phyloP scores from a whole-genome alignment of 2,797 vertebrate genomes.

The Agapornis canus region DNA sequence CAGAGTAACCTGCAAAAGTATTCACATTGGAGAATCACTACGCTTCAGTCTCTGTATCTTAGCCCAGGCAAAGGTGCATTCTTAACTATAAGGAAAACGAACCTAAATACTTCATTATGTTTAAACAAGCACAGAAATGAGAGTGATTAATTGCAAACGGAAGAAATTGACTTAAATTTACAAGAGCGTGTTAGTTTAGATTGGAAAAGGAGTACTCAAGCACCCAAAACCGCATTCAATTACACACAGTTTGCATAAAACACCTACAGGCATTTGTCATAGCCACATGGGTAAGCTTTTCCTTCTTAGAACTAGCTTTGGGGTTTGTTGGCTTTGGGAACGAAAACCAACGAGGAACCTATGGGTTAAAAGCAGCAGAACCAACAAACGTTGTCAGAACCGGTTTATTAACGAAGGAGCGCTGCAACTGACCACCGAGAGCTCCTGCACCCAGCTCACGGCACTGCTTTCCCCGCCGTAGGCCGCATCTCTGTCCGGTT shows the following conservation, averaged over 20 bases:
- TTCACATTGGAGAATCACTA: background rate
- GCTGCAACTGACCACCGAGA: background rate
- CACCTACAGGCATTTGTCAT: background rate
- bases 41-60: accelerated
- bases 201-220: background rate
- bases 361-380: background rate
- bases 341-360: background rate
- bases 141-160: background rate
- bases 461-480: background rate
- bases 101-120: accelerated
- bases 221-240: background rate
- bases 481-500: accelerated
- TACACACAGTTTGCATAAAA: background rate
- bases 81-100: background rate
- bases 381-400: accelerated
- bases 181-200: accelerated
- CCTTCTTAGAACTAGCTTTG: background rate
- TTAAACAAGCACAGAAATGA: background rate
- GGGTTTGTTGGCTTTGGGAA: background rate
- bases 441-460: background rate
- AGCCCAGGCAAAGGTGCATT: accelerated
- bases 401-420: background rate
- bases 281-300: accelerated
- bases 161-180: accelerated
- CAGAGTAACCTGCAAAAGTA: conserved; percentile 19